Conservation (phyloP, 2,888 invertebrate genomes). For the Polydrusus cervinus region DNA sequence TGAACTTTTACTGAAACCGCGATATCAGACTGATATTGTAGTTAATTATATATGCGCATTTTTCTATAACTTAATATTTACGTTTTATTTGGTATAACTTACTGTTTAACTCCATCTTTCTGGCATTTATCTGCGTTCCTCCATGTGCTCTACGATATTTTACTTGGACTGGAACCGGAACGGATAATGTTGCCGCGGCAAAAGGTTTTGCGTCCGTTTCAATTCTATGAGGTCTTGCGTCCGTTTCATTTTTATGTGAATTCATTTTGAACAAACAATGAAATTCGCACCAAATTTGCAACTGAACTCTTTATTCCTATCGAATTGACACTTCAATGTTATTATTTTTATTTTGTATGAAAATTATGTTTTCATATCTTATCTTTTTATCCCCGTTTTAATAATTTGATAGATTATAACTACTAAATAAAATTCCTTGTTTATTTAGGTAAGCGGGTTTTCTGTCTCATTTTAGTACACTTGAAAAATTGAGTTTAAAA, state of each 20-base stretch:
- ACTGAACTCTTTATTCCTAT: background rate
- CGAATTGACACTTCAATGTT: background rate
- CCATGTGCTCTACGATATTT: background rate
- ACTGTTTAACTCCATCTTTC: background rate
- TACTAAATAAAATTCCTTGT: background rate
- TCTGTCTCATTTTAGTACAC: background rate
- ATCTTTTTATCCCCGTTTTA: conserved; percentile 5
- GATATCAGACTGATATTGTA: too few relatives aligned
- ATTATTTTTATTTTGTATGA: conserved; percentile 5
- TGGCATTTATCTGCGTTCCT: background rate
- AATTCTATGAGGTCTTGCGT: background rate
- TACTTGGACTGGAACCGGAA: background rate
- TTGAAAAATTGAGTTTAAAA: too few relatives aligned
- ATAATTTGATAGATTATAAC: conserved; percentile 6
- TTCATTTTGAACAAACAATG: conserved; percentile 4
- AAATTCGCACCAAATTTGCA: background rate
- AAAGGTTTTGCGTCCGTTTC: too few relatives aligned
- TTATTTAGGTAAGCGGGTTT: background rate
- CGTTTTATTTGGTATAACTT: background rate
- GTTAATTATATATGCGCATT: background rate
- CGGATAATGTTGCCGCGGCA: too few relatives aligned
- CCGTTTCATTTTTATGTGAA: background rate
- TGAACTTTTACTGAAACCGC: too few relatives aligned
- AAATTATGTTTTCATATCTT: conserved; percentile 12
- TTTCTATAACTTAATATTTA: background rate